Percentiles rank a stretch among this genome's conserved stretches.
These are phyloP conservation scores for Sternotherus odoratus DNA, from an alignment of 2,797 vertebrate genomes.

Conservation along the genomic window DNA sequence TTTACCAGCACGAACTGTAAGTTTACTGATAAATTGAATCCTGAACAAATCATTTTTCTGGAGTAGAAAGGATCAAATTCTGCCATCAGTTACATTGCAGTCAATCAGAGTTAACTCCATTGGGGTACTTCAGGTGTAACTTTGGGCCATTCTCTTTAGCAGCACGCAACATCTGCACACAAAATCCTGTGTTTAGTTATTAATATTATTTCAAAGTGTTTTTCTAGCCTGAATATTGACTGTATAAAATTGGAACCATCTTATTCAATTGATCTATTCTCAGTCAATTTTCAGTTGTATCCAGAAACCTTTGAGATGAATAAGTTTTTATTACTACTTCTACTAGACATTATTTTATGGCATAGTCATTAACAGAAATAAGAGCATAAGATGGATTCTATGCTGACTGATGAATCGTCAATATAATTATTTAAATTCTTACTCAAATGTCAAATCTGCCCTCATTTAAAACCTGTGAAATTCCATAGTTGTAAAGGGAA, in stretches of 20 bases:
- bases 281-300: neutral
- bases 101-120: neutral
- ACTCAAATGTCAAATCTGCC: neutral
- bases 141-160: neutral
- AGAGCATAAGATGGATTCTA: neutral
- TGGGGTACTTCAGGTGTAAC: neutral
- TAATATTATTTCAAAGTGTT: constrained; percentile 12
- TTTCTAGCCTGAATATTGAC: constrained; percentile 32
- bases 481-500: neutral
- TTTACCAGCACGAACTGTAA: neutral
- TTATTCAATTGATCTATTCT: no score
- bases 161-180: neutral
- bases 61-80: constrained; percentile 30
- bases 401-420: neutral
- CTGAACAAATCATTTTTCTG: neutral
- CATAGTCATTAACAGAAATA: neutral
- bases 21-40: constrained; percentile 14
- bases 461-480: neutral
- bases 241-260: neutral
- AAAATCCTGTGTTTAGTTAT: neutral
- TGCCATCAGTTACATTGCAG: neutral
- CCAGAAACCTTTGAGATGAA: neutral
- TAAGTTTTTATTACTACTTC: neutral
- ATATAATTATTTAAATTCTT: neutral
- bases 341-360: neutral